A percentile compares a stretch with the other conserved stretches of the same genome.
Conservation (phyloP, 2,797 vertebrate species). For the Lagocephalus sceleratus region DNA sequence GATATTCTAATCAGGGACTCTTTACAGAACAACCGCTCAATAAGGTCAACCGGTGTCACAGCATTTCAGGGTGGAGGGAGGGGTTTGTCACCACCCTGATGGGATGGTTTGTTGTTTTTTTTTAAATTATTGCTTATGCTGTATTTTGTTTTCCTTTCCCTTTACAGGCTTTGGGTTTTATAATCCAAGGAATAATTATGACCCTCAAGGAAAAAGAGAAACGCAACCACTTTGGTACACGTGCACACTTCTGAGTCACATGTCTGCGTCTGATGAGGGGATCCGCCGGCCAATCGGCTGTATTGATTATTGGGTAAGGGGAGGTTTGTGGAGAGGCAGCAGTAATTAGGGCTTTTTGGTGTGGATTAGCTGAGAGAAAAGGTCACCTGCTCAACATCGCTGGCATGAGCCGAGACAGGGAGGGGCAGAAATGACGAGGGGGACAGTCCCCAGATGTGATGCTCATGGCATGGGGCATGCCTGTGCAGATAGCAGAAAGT, state of each 20-base stretch:
- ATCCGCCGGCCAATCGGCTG: conserved; percentile 86
- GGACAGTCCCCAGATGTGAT: conserved; percentile 54
- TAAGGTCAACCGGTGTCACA: conserved; percentile 88
- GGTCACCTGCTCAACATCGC: conserved; percentile 94
- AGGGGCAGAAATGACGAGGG: conserved; percentile 20
- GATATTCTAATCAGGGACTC: conserved; percentile 77
- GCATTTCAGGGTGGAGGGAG: conserved; percentile 55
- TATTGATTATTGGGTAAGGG: conserved; percentile 93
- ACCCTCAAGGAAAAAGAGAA: background rate
- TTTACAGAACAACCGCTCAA: conserved; percentile 82
- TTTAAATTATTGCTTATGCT: too few species aligned
- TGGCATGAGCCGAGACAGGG: conserved; percentile 76
- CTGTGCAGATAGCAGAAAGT: conserved; percentile 3
- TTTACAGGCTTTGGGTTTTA: conserved; percentile 1
- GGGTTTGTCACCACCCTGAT: conserved; percentile 24
- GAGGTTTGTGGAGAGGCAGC: conserved; percentile 87
- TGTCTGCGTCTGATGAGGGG: conserved; percentile 84
- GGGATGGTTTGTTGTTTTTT: background rate
- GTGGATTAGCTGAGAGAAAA: conserved; percentile 95
- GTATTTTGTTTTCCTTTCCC: background rate
- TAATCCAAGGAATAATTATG: too few species aligned
- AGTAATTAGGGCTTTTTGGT: conserved; percentile 99
- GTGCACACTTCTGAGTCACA: conserved; percentile 37
- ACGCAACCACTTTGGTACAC: conserved; percentile 9
- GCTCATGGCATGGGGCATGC: conserved; percentile 10